These are phyloP conservation scores for Piliocolobus tephrosceles DNA, from an alignment of 2,113 vertebrate genomes.

Conservation along the genomic window DNA sequence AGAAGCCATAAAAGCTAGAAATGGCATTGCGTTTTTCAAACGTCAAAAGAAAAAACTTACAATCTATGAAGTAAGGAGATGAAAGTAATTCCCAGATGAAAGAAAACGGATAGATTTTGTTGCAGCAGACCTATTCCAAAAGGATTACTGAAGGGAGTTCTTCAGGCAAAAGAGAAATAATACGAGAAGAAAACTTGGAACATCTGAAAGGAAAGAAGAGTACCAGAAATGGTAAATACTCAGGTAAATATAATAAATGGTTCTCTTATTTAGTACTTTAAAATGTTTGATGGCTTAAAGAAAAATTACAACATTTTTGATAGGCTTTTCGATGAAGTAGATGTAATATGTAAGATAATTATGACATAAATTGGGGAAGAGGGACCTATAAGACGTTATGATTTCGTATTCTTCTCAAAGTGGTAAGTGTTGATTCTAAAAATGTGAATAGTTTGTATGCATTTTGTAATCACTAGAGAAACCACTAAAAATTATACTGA, in stretches of 20 bases:
- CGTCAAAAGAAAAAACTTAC: background rate
- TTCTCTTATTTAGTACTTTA: background rate
- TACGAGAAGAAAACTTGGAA: background rate
- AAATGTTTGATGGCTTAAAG: background rate
- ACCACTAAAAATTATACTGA: background rate
- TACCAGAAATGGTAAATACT: background rate
- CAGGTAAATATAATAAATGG: background rate
- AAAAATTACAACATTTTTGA: background rate
- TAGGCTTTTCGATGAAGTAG: background rate
- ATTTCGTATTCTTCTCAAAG: background rate
- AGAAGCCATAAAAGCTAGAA: background rate
- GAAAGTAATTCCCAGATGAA: background rate
- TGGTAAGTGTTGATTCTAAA: background rate
- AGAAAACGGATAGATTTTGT: background rate
- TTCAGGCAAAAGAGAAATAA: background rate
- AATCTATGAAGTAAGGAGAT: too few species aligned
- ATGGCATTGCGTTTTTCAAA: background rate
- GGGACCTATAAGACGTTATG: background rate
- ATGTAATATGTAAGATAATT: background rate
- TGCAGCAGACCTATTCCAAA: background rate
- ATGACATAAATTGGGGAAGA: background rate
- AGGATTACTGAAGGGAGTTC: background rate
- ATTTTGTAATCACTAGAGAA: background rate
- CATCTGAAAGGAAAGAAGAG: background rate
- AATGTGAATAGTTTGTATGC: background rate